Evolutionary conservation across 23 tunicate genomes (phyloP), one percentile per base, ranked within the genome.

Genomic region (Botrylloides violaceus): DNA sequence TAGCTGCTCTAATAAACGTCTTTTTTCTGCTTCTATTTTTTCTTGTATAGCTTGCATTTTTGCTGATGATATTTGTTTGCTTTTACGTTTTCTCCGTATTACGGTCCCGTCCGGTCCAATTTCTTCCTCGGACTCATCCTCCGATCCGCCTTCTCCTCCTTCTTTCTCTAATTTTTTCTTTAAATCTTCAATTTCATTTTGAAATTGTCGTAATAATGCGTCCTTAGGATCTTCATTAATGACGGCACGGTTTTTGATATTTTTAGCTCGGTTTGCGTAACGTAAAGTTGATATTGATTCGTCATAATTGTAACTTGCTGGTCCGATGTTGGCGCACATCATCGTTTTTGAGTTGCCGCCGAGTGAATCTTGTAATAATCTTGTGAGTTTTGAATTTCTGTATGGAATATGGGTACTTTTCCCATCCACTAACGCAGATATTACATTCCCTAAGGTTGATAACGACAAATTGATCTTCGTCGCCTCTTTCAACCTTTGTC

Each of bases 161-260:
- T 75, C 81, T 32, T 86, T 85, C 24, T 65, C 81, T 59, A 93
- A 60, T 36, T 93, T 81, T 66, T 82, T 81, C 24, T 77, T 64
- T 1, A 93, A 65, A 9, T 86, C 98, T 34, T 93, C 98, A 23
- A 93, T 86, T 49, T 93, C 98, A 48, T 93, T 72, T 58, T 93
- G 98, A 66, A 86, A 85, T 65, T 93, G 94, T 2, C 98, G 77
- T 18, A 93, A 78, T 36, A 93, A 60, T 4, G 98, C 98, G 72
- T 93, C 98, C 81, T 93, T 93, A 1, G 98, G 98, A 68, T 93
- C 98, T 66, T 93, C 98, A 61, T 93, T 93, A 66, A 93, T 85
- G 22, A 86, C 86, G 28, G 98, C 98, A 59, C 79, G 76, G 75
- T 93, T 93, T 71, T 93, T 85, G 71, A 93, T 93, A 53, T 93